Conservation (phyloP, 2,113 vertebrate genomes). For the Telmatochromis brichardi region DNA sequence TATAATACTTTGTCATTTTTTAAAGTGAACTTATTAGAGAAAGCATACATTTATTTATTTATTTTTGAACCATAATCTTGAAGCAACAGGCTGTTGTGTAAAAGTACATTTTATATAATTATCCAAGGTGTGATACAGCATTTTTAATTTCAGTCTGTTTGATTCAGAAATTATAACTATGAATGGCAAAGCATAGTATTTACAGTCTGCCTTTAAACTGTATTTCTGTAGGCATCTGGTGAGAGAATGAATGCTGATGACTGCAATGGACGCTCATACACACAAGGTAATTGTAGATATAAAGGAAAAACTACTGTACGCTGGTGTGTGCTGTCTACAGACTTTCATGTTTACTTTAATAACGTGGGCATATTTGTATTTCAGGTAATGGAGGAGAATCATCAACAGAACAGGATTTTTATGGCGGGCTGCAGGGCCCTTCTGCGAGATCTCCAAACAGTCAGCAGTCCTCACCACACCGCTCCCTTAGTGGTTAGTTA, state of each 20-base stretch:
- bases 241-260: slow-evolving; percentile 91
- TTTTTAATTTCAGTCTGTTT: background rate
- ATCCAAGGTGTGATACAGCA: background rate
- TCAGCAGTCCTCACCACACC: slow-evolving; percentile 86
- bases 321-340: background rate
- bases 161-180: background rate
- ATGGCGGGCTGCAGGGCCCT: slow-evolving; percentile 77
- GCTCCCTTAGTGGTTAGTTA: slow-evolving; percentile 85
- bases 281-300: slow-evolving; percentile 74
- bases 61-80: background rate
- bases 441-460: slow-evolving; percentile 85
- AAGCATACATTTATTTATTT: background rate
- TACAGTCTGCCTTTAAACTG: background rate
- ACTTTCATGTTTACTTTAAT: slow-evolving; percentile 1
- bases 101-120: background rate
- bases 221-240: slow-evolving; percentile 68
- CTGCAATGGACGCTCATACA: slow-evolving; percentile 85
- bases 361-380: slow-evolving; percentile 19
- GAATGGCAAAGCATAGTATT: background rate
- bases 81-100: background rate
- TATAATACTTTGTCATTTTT: background rate
- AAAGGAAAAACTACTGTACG: background rate
- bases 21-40: background rate
- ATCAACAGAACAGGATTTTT: slow-evolving; percentile 88
- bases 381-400: slow-evolving; percentile 89